Conservation (phyloP, 2,797 vertebrate genomes). For the Etheostoma perlongum region DNA sequence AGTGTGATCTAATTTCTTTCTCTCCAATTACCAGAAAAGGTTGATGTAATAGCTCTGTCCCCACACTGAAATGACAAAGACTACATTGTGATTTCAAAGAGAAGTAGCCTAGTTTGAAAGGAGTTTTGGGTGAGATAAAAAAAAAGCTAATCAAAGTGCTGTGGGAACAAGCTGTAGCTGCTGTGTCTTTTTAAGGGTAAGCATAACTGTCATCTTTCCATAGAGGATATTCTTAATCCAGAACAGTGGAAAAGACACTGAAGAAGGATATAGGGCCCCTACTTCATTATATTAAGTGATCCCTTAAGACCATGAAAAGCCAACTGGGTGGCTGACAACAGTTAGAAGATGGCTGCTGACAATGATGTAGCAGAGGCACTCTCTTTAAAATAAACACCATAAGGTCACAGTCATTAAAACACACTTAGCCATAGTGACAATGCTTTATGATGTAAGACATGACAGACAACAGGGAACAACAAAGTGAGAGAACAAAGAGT, state of each 20-base stretch:
- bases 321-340: slow-evolving; percentile 43
- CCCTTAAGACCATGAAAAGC: slow-evolving; percentile 43
- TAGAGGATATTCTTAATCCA: slow-evolving; percentile 44
- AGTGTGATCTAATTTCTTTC: slow-evolving; percentile 36
- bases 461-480: slow-evolving; percentile 31
- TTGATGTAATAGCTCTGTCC: slow-evolving; percentile 2
- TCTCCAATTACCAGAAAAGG: background rate
- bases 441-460: background rate
- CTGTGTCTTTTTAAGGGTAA: slow-evolving; percentile 26
- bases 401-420: slow-evolving; percentile 64
- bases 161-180: slow-evolving; percentile 7
- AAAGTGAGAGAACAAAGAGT: background rate
- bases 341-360: slow-evolving; percentile 49
- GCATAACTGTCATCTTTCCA: slow-evolving; percentile 33
- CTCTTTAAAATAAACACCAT: slow-evolving; percentile 62
- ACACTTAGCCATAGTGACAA: slow-evolving; percentile 51
- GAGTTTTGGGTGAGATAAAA: slow-evolving; percentile 5
- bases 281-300: slow-evolving; percentile 47
- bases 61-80: background rate
- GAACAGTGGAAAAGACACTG: slow-evolving; percentile 54
- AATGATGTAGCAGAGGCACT: slow-evolving; percentile 41
- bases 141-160: background rate
- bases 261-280: slow-evolving; percentile 3
- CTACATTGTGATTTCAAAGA: background rate
- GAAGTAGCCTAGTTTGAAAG: background rate